Conservation (phyloP, 2,888 invertebrate species). For the Osedax frankpressi region DNA sequence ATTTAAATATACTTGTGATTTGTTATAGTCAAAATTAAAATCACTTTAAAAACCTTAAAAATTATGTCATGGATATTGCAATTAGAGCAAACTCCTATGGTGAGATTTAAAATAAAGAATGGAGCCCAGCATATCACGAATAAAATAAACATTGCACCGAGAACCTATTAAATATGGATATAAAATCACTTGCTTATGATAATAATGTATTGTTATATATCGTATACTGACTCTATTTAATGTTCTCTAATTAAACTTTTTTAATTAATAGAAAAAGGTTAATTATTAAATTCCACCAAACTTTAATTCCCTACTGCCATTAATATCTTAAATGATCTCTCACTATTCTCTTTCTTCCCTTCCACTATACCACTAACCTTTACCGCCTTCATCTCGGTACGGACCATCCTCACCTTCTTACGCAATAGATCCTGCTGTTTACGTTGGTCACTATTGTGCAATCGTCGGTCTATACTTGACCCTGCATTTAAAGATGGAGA, state of each 20-base stretch:
- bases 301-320: too few relatives aligned
- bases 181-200: too few relatives aligned
- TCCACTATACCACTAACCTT: constrained; percentile 51
- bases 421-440: background rate
- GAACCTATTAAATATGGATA: too few relatives aligned
- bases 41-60: constrained; percentile 13
- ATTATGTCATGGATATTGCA: constrained; percentile 16
- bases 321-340: too few relatives aligned
- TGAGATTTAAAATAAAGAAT: constrained; percentile 50
- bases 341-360: too few relatives aligned
- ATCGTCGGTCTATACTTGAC: background rate
- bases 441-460: background rate
- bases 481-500: background rate
- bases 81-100: constrained; percentile 64
- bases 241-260: too few relatives aligned
- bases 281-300: too few relatives aligned
- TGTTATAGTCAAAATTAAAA: too few relatives aligned
- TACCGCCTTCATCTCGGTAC: constrained; percentile 86
- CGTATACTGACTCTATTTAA: too few relatives aligned
- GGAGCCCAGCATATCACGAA: constrained; percentile 46
- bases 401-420: constrained; percentile 45
- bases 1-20: too few relatives aligned
- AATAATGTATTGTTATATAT: too few relatives aligned
- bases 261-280: too few relatives aligned
- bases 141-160: constrained; percentile 43